Evolutionary conservation across 2,888 invertebrate species (phyloP).

Genomic region (Tridacna gigas): DNA sequence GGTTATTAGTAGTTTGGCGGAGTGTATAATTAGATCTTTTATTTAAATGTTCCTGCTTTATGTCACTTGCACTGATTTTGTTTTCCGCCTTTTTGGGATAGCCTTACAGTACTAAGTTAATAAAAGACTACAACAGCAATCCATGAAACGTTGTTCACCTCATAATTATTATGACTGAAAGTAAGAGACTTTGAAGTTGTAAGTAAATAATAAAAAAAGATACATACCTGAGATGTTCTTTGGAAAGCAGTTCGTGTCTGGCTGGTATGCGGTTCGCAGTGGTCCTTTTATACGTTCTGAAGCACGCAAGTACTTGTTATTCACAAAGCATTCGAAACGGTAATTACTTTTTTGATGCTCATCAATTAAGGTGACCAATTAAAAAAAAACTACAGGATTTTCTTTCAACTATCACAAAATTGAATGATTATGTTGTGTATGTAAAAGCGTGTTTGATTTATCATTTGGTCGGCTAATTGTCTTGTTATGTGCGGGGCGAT

Average conservation of each 20-base stretch:
- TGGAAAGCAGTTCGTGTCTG: background rate
- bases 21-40: background rate
- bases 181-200: background rate
- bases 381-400: background rate
- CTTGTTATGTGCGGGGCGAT: background rate
- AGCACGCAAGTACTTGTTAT: background rate
- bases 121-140: too few species aligned
- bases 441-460: background rate
- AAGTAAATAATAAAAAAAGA: background rate
- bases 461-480: background rate
- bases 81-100: too few species aligned
- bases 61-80: too few species aligned
- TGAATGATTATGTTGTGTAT: background rate
- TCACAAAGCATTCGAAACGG: background rate
- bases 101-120: too few species aligned
- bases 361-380: background rate
- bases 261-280: background rate
- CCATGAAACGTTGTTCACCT: background rate
- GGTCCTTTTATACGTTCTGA: background rate
- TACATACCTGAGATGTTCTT: conserved; percentile 6
- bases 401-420: background rate
- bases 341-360: background rate
- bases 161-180: background rate
- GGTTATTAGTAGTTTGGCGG: background rate
- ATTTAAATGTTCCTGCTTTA: background rate